A percentile compares a stretch with the other conserved stretches of the same genome.
phyloP scores from a whole-genome alignment of 2,888 invertebrate genomes.

The Aporophyla lueneburgensis region DNA sequence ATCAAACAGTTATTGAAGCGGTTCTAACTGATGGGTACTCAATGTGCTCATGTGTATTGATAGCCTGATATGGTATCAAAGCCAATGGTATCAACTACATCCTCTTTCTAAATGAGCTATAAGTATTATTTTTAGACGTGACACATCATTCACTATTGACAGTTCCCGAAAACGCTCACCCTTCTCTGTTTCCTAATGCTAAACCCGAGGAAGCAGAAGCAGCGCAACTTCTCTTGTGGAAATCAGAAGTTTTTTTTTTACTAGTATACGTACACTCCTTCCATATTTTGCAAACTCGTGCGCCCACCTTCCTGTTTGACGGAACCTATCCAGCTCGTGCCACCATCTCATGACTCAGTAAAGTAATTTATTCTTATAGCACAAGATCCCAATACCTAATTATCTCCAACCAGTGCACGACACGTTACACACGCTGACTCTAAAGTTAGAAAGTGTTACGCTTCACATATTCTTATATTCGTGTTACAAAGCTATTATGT shows the following conservation, averaged over 20 bases:
- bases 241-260: no score
- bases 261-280: no score
- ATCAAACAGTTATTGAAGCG: background rate
- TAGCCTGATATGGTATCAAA: slow-evolving; percentile 3
- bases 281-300: no score
- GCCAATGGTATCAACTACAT: background rate
- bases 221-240: no score
- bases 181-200: background rate
- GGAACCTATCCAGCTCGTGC: background rate
- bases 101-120: background rate
- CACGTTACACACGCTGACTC: slow-evolving; percentile 47
- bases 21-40: slow-evolving; percentile 18
- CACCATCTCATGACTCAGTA: background rate
- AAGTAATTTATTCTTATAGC: slow-evolving; percentile 11
- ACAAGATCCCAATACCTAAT: slow-evolving; percentile 41
- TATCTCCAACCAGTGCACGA: slow-evolving; percentile 30
- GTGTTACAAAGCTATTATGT: slow-evolving; percentile 61
- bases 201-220: no score
- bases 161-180: no score
- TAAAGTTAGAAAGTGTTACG: slow-evolving; percentile 69
- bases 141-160: background rate
- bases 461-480: slow-evolving; percentile 54
- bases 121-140: background rate
- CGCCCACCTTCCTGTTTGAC: no score
- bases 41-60: slow-evolving; percentile 14